Conservation (phyloP, 1,140 invertebrate genomes). For the Heliconius nattereri region DNA sequence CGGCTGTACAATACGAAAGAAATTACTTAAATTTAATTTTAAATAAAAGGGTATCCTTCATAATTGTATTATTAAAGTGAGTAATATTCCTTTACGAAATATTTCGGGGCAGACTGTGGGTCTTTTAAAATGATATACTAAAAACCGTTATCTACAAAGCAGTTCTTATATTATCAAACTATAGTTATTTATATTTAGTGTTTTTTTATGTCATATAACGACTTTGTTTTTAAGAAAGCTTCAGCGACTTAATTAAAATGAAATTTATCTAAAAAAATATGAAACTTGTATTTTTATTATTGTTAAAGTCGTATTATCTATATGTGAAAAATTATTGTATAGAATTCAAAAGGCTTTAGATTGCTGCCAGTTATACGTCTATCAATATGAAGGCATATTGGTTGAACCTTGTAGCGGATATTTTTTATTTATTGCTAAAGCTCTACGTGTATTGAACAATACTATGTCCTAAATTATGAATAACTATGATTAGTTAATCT, state of each 20-base stretch:
- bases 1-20: slow-evolving; percentile 10
- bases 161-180: background rate
- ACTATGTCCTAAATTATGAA: background rate
- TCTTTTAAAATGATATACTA: too few species aligned
- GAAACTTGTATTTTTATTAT: too few species aligned
- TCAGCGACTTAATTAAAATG: too few species aligned
- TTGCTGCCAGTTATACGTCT: background rate
- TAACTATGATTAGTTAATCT: background rate
- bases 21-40: slow-evolving; percentile 2
- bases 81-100: background rate
- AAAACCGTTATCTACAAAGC: background rate
- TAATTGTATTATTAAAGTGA: background rate
- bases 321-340: background rate
- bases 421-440: background rate
- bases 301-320: too few species aligned
- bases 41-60: background rate
- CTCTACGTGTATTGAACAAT: background rate
- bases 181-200: background rate
- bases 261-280: background rate
- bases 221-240: background rate
- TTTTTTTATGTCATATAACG: background rate
- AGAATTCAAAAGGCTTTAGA: background rate
- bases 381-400: background rate
- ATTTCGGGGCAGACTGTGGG: too few species aligned
- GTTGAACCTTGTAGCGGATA: background rate